Evolutionary conservation across 2,888 invertebrate species (phyloP).

Genomic region (Himalopsyche anomala): DNA sequence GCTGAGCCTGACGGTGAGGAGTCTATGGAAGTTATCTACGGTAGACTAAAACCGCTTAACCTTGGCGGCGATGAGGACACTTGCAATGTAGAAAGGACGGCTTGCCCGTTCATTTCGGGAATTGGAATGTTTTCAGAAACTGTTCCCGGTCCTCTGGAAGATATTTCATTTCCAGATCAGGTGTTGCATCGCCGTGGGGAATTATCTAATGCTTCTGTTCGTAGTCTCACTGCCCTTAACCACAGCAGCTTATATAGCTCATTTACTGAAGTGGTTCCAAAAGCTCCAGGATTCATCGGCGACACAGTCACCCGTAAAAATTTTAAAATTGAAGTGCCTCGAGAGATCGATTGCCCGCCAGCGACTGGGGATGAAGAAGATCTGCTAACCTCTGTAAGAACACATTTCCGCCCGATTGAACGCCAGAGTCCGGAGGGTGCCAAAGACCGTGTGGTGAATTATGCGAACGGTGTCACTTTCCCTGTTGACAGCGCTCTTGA

Average conservation of each 20-base stretch:
- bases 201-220: constrained; percentile 69
- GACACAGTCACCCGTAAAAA: constrained; percentile 60
- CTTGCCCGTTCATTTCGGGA: constrained; percentile 27
- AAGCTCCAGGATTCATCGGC: constrained; percentile 64
- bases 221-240: constrained; percentile 78
- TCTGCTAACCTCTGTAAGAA: constrained; percentile 85
- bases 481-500: constrained; percentile 81
- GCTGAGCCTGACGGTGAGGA: constrained; percentile 59
- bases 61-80: constrained; percentile 60
- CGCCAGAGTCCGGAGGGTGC: constrained; percentile 73
- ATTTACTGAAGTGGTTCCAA: constrained; percentile 79
- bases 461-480: constrained; percentile 85
- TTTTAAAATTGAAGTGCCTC: constrained; percentile 40
- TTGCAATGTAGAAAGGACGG: constrained; percentile 17
- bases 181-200: constrained; percentile 66
- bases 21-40: constrained; percentile 64
- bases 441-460: constrained; percentile 69
- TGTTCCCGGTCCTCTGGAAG: constrained; percentile 67
- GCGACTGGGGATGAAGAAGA: constrained; percentile 75
- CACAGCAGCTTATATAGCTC: constrained; percentile 80
- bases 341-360: constrained; percentile 58
- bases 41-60: constrained; percentile 66
- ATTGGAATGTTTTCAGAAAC: constrained; percentile 24
- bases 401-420: constrained; percentile 90
- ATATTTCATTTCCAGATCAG: constrained; percentile 72